Percentiles rank a stretch among this genome's conserved stretches.
Conservation (phyloP, 2,797 vertebrate genomes). For the Stomatorhinus walkeri region DNA sequence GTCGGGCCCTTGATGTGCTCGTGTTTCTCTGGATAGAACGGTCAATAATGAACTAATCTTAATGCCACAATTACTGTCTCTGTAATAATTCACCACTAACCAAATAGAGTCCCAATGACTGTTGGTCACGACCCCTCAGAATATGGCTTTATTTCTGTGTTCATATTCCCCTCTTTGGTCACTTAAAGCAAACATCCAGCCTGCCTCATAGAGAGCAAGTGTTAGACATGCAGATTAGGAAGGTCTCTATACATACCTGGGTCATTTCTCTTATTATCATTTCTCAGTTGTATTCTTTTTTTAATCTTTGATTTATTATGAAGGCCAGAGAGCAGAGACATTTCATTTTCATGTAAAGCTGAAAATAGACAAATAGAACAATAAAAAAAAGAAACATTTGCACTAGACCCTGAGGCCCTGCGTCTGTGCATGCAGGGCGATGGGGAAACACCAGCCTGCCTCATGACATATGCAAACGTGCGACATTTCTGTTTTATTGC, state of each 20-base stretch:
- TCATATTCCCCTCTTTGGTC: neutral
- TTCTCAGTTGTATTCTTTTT: constrained; percentile 23
- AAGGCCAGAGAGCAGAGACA: constrained; percentile 37
- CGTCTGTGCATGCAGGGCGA: constrained; percentile 30
- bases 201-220: neutral
- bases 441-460: constrained; percentile 54
- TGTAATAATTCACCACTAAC: neutral
- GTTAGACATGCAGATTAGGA: neutral
- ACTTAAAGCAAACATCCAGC: neutral
- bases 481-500: constrained; percentile 34
- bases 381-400: constrained; percentile 47
- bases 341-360: constrained; percentile 41
- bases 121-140: neutral
- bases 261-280: neutral
- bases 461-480: constrained; percentile 60
- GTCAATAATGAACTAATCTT: neutral
- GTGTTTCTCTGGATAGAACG: neutral
- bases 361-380: constrained; percentile 37
- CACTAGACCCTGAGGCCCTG: constrained; percentile 52
- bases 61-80: neutral
- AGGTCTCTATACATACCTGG: neutral
- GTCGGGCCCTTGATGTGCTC: neutral
- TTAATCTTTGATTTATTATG: constrained; percentile 30
- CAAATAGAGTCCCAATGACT: neutral
- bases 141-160: neutral